These are phyloP conservation scores for Pinctada fucata DNA, from an alignment of 2,888 invertebrate species.

Conservation along the genomic window DNA sequence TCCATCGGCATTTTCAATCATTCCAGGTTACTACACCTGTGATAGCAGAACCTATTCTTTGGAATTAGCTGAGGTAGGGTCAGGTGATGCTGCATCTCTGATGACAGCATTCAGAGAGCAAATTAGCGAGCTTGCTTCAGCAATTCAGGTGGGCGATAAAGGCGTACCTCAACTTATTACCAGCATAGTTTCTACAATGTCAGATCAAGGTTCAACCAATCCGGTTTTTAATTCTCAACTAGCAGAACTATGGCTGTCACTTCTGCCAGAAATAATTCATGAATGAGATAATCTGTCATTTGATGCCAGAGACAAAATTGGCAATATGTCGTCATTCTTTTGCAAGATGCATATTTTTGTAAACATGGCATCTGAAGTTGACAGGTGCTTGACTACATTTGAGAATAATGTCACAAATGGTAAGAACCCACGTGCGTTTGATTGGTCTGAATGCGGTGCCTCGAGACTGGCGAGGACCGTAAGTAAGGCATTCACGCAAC, in stretches of 20 bases:
- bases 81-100: slow-evolving; percentile 15
- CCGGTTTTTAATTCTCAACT: slow-evolving; percentile 19
- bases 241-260: slow-evolving; percentile 8
- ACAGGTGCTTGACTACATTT: slow-evolving; percentile 29
- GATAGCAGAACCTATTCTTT: slow-evolving; percentile 19
- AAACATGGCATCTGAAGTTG: slow-evolving; percentile 31
- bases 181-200: slow-evolving; percentile 35
- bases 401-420: slow-evolving; percentile 22
- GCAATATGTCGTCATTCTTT: slow-evolving; percentile 26
- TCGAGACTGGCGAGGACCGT: not conserved
- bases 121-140: slow-evolving; percentile 1
- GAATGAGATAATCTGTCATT: slow-evolving; percentile 18
- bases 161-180: slow-evolving; percentile 10
- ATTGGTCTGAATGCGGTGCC: not conserved
- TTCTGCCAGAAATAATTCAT: slow-evolving; percentile 23
- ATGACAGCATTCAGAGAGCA: slow-evolving; percentile 11
- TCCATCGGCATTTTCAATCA: slow-evolving; percentile 34
- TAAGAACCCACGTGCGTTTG: not conserved
- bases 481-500: not conserved
- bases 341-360: slow-evolving; percentile 44
- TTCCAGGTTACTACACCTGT: slow-evolving; percentile 30
- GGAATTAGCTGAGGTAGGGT: slow-evolving; percentile 26
- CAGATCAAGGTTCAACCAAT: slow-evolving; percentile 32
- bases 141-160: not conserved
- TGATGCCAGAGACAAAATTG: slow-evolving; percentile 9